Percentiles rank a stretch among this genome's conserved stretches.
These are phyloP conservation scores for Setipinna tenuifilis DNA, from an alignment of 2,797 vertebrate genomes.

Conservation along the genomic window DNA sequence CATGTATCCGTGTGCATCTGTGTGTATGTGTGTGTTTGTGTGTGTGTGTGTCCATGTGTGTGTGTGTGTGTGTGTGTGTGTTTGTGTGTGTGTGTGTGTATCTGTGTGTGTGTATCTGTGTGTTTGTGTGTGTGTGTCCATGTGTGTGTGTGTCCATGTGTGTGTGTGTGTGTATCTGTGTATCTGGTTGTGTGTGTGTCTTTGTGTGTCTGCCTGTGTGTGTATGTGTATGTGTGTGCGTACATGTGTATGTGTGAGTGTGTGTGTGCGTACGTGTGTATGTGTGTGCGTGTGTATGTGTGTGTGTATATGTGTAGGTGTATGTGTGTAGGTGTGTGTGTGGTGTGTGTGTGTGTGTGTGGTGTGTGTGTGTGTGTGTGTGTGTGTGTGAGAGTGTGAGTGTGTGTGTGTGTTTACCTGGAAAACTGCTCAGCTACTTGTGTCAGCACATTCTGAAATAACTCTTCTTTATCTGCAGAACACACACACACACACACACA, in stretches of 20 bases:
- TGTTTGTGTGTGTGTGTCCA: neutral
- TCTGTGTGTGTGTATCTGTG: no score
- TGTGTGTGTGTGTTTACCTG: neutral
- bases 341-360: neutral
- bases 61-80: no score
- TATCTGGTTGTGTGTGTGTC: neutral
- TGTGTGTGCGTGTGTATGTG: neutral
- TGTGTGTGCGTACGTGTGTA: neutral
- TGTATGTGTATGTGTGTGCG: neutral
- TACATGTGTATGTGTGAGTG: neutral
- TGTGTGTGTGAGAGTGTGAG: neutral
- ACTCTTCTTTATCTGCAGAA: neutral
- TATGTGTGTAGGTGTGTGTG: neutral
- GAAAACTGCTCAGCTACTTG: neutral
- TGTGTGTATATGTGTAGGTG: neutral
- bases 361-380: neutral
- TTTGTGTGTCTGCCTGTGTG: neutral
- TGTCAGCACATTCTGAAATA: neutral
- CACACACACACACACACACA: neutral
- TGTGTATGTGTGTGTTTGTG: constrained; percentile 26
- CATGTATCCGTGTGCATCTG: constrained; percentile 11
- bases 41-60: no score
- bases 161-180: neutral
- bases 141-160: neutral
- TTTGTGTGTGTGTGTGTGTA: no score